Evolutionary conservation across 2,797 vertebrate genomes (phyloP).

Genomic region (Chiloscyllium punctatum): DNA sequence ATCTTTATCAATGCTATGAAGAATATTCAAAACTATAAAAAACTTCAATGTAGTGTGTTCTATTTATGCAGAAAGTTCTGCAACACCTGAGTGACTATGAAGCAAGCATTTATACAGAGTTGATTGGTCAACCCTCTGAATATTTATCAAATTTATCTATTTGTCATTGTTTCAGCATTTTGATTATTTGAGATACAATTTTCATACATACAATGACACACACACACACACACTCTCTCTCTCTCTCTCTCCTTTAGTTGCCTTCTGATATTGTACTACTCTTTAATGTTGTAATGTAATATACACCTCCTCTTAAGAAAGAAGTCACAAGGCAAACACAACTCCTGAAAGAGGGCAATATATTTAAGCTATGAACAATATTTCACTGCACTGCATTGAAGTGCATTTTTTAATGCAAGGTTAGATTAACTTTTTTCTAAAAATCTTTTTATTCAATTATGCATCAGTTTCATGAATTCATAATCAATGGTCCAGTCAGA

Average conservation of each 20-base stretch:
- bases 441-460: neutral
- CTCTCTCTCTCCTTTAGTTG: too few species aligned
- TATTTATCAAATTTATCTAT: neutral
- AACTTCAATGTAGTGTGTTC: neutral
- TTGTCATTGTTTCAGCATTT: neutral
- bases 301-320: neutral
- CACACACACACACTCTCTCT: neutral
- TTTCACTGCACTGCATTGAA: neutral
- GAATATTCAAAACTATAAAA: neutral
- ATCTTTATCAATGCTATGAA: neutral
- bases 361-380: too few species aligned
- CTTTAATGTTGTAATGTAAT: neutral
- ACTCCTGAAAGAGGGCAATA: neutral
- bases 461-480: neutral
- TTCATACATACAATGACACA: neutral
- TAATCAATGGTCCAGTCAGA: neutral
- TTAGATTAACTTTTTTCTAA: too few species aligned
- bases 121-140: neutral
- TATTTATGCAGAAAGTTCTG: neutral
- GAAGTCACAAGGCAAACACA: neutral
- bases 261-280: neutral
- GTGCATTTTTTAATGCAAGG: neutral
- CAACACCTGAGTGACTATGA: neutral
- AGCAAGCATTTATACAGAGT: neutral
- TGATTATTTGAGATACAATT: neutral